Conservation (phyloP, 2,797 vertebrate genomes). For the Myotis myotis region DNA sequence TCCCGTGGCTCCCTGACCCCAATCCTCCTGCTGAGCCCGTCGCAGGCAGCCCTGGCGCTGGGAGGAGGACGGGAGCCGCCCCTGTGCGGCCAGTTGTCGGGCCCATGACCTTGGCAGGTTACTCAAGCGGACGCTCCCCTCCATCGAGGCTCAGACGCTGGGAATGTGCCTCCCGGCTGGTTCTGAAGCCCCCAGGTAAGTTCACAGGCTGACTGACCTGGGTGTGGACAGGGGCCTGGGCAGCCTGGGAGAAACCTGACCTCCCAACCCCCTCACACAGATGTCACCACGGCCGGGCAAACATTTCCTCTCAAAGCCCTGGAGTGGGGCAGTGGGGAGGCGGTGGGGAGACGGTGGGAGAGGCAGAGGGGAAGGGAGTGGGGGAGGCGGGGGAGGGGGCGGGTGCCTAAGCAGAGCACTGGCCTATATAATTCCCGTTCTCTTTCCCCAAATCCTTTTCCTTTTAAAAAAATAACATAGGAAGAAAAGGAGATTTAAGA, state of each 20-base stretch:
- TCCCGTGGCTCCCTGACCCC: neutral
- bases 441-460: neutral
- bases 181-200: neutral
- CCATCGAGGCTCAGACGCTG: neutral
- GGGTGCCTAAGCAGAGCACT: neutral
- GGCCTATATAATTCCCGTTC: neutral
- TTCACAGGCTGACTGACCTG: neutral
- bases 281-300: neutral
- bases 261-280: neutral
- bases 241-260: neutral
- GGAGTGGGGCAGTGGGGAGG: too few species aligned
- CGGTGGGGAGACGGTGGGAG: too few species aligned
- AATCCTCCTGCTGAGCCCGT: neutral
- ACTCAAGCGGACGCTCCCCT: neutral
- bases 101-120: too few species aligned
- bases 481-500: neutral
- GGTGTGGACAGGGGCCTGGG: neutral
- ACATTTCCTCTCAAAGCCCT: neutral
- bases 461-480: neutral
- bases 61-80: neutral
- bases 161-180: neutral
- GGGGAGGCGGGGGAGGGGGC: too few species aligned
- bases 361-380: too few species aligned
- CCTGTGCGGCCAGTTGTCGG: neutral
- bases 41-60: neutral